These are phyloP conservation scores for Laspeyria flexula DNA, from an alignment of 2,888 invertebrate genomes.

Conservation along the genomic window DNA sequence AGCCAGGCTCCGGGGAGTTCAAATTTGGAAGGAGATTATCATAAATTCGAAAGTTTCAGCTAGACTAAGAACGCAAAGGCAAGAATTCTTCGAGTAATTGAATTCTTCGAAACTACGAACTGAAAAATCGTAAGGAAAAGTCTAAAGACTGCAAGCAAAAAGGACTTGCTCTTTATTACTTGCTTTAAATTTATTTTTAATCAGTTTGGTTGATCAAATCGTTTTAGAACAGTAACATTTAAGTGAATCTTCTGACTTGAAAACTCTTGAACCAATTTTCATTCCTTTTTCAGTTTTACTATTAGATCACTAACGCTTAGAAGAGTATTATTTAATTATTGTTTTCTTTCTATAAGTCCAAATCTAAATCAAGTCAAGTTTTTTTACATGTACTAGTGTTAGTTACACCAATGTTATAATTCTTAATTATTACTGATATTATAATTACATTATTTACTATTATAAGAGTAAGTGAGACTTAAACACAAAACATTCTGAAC, in stretches of 20 bases:
- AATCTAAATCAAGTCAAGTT: too few relatives aligned
- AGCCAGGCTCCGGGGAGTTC: conserved; percentile 9
- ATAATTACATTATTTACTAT: not conserved
- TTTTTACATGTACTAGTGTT: too few relatives aligned
- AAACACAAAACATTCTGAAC: conserved; percentile 4
- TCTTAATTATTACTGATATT: not conserved
- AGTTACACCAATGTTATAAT: too few relatives aligned
- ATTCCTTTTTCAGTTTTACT: too few relatives aligned
- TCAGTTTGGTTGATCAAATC: not conserved
- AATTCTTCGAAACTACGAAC: conserved; percentile 8
- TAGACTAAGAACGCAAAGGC: conserved; percentile 8
- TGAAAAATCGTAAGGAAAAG: not conserved
- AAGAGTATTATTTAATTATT: too few relatives aligned
- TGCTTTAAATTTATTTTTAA: not conserved
- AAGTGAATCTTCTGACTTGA: too few relatives aligned
- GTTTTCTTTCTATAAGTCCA: too few relatives aligned
- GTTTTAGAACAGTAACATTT: too few relatives aligned
- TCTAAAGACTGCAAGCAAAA: not conserved
- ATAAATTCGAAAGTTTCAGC: conserved; percentile 15
- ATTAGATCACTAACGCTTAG: too few relatives aligned
- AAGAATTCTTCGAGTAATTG: conserved; percentile 11
- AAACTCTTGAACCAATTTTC: too few relatives aligned
- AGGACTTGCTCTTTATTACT: not conserved
- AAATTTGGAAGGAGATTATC: conserved; percentile 11
- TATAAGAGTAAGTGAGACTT: conserved; percentile 6